Base-by-base conservation (phyloP, 1,140 invertebrate genomes). In the Hypsibius dujardini region DNA sequence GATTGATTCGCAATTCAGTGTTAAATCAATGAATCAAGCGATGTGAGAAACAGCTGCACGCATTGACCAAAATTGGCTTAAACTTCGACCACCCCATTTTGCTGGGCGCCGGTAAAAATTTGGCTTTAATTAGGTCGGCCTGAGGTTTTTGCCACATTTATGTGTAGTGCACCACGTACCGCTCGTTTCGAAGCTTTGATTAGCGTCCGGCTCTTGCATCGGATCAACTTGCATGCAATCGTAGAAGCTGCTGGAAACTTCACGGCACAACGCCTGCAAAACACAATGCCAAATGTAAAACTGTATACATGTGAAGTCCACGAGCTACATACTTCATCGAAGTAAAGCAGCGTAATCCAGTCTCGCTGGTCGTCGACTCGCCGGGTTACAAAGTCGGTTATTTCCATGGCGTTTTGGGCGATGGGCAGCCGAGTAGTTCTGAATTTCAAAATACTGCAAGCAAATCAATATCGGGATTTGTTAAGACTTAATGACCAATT, bases 391-490 rank as follows among this genome's bases (percentile, higher is more conserved):
- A 67, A 67, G 3, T 45, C 42, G 12, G 45, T 12, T 15, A 67
- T 67, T 67, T 67, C 62, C 62, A 67, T 12, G 42, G 62, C 62
- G 3, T 15, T 15, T 42, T 67, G 62, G 42, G 62, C 62, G 42
- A 67, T 67, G 62, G 3, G 3, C 12, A 42, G 42, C 62, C 62
- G 12, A 15, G 12, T 42, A 3, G 62, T 7, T 12, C 62, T 12
- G 42, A 15, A 42, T 45, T 42, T 67, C 42, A 67, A 67, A 12
- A 67, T 7, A 7, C 62, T 67, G 50, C 7, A 56, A 56, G n/a
- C 7, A 7, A 56, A 56, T 12, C 7, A 56, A 12, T 12, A 56
- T 56, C 50, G 50, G n/a, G 50, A n/a, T 56, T 28, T 28, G 28
- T 28, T 28, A 28, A 28, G 28, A 28, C 28, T 28, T 28, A 28